phyloP scores from a whole-genome alignment of 92 coral and sea anemone genomes.

The Meandrina meandrites region DNA sequence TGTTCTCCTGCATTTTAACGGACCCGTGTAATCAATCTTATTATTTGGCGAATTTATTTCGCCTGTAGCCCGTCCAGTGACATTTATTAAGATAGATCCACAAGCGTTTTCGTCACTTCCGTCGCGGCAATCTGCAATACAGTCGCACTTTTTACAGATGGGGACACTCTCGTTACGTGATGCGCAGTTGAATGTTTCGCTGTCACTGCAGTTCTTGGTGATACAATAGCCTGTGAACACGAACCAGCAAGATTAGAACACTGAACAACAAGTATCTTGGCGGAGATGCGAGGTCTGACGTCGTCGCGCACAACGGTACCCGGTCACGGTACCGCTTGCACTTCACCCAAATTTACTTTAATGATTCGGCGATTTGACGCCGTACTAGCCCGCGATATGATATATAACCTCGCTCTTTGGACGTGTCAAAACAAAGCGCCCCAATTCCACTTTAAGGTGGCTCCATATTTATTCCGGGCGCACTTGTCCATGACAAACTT shows the following conservation, averaged over 20 bases:
- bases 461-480: too few relatives aligned
- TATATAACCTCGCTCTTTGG: too few relatives aligned
- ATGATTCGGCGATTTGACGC: too few relatives aligned
- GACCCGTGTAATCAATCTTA: background rate
- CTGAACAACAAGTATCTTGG: too few relatives aligned
- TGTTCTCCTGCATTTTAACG: slow-evolving; percentile 4
- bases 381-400: too few relatives aligned
- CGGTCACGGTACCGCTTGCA: too few relatives aligned
- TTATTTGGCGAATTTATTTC: slow-evolving; percentile 3
- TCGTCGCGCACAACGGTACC: too few relatives aligned
- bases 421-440: too few relatives aligned
- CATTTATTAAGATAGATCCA: slow-evolving; percentile 27
- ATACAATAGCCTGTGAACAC: slow-evolving; percentile 22
- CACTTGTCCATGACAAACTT: too few relatives aligned
- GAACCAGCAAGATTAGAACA: background rate
- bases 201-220: slow-evolving; percentile 18
- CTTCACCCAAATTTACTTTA: too few relatives aligned
- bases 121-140: slow-evolving; percentile 26
- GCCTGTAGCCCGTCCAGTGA: slow-evolving; percentile 11
- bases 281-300: too few relatives aligned
- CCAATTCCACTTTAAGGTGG: too few relatives aligned
- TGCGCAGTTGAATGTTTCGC: slow-evolving; percentile 8
- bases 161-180: background rate
- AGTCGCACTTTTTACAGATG: slow-evolving; percentile 40
- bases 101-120: slow-evolving; percentile 31